Base-by-base conservation (phyloP, 2,113 vertebrate genomes). In the Macaca mulatta region DNA sequence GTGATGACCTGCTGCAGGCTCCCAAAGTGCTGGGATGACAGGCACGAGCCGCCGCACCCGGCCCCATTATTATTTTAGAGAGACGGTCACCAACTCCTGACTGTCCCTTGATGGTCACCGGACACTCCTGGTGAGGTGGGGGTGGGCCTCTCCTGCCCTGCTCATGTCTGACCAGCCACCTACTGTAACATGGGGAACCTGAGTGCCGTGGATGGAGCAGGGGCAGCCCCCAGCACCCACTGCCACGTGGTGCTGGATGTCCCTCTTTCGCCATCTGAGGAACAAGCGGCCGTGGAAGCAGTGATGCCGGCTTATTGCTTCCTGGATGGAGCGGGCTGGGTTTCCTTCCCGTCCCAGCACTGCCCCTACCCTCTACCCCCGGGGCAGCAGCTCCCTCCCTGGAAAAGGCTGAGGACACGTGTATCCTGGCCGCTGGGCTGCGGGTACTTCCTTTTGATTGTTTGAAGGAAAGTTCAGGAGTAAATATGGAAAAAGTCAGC, bases 341-440 rank as follows among this genome's bases (percentile, higher is more conserved):
- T 97, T 98, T 98, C 97, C 98, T 98, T 98, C 98, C 98, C 82
- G 70, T 57, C 89, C 93, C 89, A 38, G 74, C 90, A 64, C 61
- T 14, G 27, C 27, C 12, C 61, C 61, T 27, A 64, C 27, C 12
- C 61, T 27, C 61, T 2, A 55, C 87, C 79, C 72, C 89, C 9
- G 1, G 61, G 61, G 61, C 69, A 64, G 6, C 0, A 64, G 90
- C 50, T 96, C 97, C 94, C 97, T 88, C 98, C 96, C 98, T 98
- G 98, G 98, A 98, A 99, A 98, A 96, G 55, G 84, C 87, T 27
- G 75, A 94, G 79, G 97, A 97, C 98, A 93, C 94, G 98, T 97
- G 98, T 97, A 98, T 99, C 98, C 99, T 98, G 98, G 94, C 93
- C 98, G 98, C 98, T 98, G 98, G 95, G 90, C 87, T 72, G 82